phyloP scores from a whole-genome alignment of 2,113 vertebrate species.

The Takifugu flavidus region DNA sequence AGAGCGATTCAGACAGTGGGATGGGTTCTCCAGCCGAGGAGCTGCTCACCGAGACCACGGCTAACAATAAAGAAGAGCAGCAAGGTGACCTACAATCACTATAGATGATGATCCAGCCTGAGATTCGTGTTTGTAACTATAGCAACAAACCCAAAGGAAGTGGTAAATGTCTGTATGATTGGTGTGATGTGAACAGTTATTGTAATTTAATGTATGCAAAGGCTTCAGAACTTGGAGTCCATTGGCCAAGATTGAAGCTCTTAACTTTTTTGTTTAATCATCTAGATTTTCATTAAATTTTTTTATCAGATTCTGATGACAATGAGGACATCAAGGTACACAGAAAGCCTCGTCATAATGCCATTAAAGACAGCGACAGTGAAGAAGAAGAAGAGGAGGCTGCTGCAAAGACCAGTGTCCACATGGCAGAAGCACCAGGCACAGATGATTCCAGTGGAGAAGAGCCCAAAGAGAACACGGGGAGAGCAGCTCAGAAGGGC shows the following conservation, averaged over 20 bases:
- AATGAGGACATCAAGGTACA: conserved; percentile 74
- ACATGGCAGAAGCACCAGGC: conserved; percentile 41
- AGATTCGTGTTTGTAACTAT: not conserved
- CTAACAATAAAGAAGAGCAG: conserved; percentile 10
- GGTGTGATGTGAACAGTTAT: no score
- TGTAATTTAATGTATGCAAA: no score
- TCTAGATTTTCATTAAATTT: not conserved
- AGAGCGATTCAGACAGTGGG: conserved; percentile 84
- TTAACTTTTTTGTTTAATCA: not conserved
- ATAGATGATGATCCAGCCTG: not conserved
- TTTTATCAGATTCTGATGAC: conserved; percentile 83
- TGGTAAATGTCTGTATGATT: no score
- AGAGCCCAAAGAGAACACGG: conserved; percentile 40
- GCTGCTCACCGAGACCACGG: conserved; percentile 6
- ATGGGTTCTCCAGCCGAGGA: conserved; percentile 62
- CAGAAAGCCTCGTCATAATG: conserved; percentile 80
- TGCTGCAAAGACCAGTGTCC: conserved; percentile 27
- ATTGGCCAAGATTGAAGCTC: no score
- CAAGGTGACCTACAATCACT: conserved; percentile 51
- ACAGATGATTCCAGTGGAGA: conserved; percentile 46
- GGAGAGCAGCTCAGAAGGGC: conserved; percentile 31
- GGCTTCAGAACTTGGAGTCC: no score
- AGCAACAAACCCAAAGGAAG: no score
- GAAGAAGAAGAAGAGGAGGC: conserved; percentile 67
- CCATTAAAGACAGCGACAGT: conserved; percentile 85